Evolutionary conservation across 2,113 vertebrate genomes (phyloP).

Genomic region (Hiodon alosoides): DNA sequence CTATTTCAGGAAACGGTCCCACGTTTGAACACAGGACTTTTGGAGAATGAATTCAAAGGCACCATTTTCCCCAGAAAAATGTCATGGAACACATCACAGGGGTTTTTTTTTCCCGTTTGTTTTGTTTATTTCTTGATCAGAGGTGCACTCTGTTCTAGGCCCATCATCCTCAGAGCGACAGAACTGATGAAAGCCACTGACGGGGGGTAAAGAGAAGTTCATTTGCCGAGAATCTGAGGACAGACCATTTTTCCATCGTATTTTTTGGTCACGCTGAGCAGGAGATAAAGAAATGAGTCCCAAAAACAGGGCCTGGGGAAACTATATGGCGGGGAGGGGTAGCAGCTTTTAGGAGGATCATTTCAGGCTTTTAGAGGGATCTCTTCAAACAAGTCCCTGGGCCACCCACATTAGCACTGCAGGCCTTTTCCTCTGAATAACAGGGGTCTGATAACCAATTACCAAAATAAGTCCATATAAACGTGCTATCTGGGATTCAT

Average conservation of each 20-base stretch:
- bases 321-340: constrained; percentile 23
- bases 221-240: constrained; percentile 47
- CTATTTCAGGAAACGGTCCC: no score
- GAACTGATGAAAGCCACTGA: constrained; percentile 55
- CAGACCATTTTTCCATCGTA: constrained; percentile 36
- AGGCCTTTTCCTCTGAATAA: neutral
- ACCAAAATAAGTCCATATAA: no score
- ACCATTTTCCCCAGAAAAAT: constrained; percentile 33
- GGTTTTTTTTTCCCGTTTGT: constrained; percentile 21
- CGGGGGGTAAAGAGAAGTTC: constrained; percentile 49
- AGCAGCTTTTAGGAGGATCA: constrained; percentile 47
- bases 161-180: constrained; percentile 37
- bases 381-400: constrained; percentile 26
- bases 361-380: constrained; percentile 48
- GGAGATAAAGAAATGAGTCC: constrained; percentile 28
- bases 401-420: neutral
- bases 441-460: neutral
- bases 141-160: constrained; percentile 50
- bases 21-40: neutral
- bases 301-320: constrained; percentile 34
- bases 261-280: constrained; percentile 39
- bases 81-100: constrained; percentile 26
- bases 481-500: no score
- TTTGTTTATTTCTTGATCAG: constrained; percentile 27
- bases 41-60: constrained; percentile 19